Evolutionary conservation across 2,888 invertebrate species (phyloP).

Genomic region (Drosophila pseudotakahashii): DNA sequence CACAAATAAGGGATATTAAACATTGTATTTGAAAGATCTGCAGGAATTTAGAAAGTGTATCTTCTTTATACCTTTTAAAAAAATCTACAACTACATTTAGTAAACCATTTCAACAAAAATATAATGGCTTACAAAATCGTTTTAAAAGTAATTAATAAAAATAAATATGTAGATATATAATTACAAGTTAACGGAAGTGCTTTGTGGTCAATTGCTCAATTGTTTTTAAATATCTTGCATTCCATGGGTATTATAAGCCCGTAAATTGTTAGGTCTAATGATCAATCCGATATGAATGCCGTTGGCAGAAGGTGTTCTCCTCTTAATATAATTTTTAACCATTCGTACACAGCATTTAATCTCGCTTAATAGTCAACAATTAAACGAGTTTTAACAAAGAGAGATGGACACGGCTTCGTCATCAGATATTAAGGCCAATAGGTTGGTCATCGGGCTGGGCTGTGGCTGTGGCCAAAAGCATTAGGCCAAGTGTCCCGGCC

Average conservation of each 20-base stretch:
- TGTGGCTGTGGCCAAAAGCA: slow-evolving; percentile 36
- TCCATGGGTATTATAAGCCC: slow-evolving; percentile 3
- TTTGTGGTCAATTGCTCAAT: neutral
- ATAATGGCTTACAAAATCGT: too few relatives aligned
- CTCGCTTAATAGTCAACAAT: slow-evolving; percentile 29
- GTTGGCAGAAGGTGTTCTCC: slow-evolving; percentile 8
- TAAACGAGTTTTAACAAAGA: slow-evolving; percentile 13
- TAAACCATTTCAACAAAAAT: too few relatives aligned
- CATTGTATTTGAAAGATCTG: too few relatives aligned
- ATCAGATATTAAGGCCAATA: slow-evolving; percentile 25
- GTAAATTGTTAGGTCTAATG: slow-evolving; percentile 9
- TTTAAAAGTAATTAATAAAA: too few relatives aligned
- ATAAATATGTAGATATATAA: neutral
- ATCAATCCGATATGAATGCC: slow-evolving; percentile 13
- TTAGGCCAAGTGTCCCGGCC: slow-evolving; percentile 44
- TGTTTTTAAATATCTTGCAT: neutral
- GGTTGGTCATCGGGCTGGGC: slow-evolving; percentile 13
- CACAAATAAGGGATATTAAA: too few relatives aligned
- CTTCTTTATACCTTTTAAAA: too few relatives aligned
- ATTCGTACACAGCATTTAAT: slow-evolving; percentile 1
- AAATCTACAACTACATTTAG: too few relatives aligned
- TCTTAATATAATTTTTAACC: slow-evolving; percentile 6
- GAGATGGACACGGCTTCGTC: slow-evolving; percentile 26
- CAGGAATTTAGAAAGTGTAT: too few relatives aligned
- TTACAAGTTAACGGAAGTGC: neutral